A percentile compares a stretch with the other conserved stretches of the same genome.
These are phyloP conservation scores for Melanotus villosus DNA, from an alignment of 2,888 invertebrate genomes.

Conservation along the genomic window DNA sequence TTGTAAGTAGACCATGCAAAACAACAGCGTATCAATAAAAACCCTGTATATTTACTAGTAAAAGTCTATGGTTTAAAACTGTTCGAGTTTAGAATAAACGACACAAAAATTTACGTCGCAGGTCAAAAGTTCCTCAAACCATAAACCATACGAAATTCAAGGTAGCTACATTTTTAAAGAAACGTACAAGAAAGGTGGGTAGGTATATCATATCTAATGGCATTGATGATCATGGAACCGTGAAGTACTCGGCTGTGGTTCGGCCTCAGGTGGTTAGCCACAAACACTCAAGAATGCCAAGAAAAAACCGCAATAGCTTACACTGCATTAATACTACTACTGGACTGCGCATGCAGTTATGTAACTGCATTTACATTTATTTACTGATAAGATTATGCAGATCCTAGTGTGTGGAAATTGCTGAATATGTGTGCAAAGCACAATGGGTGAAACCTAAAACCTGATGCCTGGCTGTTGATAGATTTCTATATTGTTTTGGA, in stretches of 20 bases:
- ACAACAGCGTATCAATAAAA: no score
- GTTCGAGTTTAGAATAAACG: neutral
- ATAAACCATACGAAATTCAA: neutral
- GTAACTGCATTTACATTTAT: neutral
- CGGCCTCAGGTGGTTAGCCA: conserved; percentile 58
- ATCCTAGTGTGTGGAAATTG: no score
- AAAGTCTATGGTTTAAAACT: no score
- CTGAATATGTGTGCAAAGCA: no score
- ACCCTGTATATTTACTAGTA: no score
- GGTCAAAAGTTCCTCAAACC: no score
- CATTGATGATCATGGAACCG: conserved; percentile 61
- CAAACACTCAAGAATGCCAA: conserved; percentile 57
- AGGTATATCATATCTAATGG: conserved; percentile 51
- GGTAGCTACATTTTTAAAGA: neutral
- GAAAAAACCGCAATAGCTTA: conserved; percentile 39
- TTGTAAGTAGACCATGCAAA: no score
- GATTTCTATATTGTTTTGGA: no score
- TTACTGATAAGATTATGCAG: no score
- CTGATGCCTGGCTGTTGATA: no score
- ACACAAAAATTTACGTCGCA: no score
- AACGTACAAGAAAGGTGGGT: conserved; percentile 21
- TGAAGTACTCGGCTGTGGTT: conserved; percentile 57
- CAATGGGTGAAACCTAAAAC: no score
- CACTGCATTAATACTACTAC: neutral
- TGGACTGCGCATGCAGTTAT: neutral